Evolutionary conservation across 1,140 invertebrate species (phyloP).

Genomic region (Wiebesia pumilae): DNA sequence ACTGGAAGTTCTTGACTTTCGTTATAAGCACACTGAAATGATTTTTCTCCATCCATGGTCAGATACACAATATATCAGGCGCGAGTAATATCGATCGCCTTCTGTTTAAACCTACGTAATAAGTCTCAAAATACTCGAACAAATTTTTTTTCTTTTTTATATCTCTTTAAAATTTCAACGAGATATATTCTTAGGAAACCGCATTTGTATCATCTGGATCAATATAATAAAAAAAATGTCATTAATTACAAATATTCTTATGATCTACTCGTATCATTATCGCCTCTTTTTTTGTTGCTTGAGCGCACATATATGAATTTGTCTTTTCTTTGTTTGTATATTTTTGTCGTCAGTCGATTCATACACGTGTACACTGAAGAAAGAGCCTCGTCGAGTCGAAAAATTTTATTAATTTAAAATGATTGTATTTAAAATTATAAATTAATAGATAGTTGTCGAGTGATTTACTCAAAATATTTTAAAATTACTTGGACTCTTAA

Average conservation of each 20-base stretch:
- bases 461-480: not conserved
- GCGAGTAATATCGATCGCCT: conserved; percentile 23
- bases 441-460: not conserved
- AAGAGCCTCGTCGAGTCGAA: conserved; percentile 15
- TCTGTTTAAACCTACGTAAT: conserved; percentile 4
- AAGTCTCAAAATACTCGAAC: conserved; percentile 41
- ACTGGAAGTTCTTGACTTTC: conserved; percentile 45
- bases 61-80: conserved; percentile 14
- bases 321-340: conserved; percentile 29
- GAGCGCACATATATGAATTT: conserved; percentile 28
- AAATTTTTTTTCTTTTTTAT: not conserved
- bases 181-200: conserved; percentile 8
- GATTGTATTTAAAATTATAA: not conserved
- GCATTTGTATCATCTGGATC: not conserved
- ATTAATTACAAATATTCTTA: conserved; percentile 48
- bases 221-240: conserved; percentile 37
- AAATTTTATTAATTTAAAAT: not conserved
- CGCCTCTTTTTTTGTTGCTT: not conserved
- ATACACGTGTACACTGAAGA: conserved; percentile 27
- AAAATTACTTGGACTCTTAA: not conserved
- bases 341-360: conserved; percentile 40
- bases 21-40: conserved; percentile 44
- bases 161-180: not conserved
- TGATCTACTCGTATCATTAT: conserved; percentile 30
- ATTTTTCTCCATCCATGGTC: conserved; percentile 38